Evolutionary conservation across 23 tunicate species (phyloP), one percentile per base, ranked within the genome.

Genomic region (Botrylloides violaceus): DNA sequence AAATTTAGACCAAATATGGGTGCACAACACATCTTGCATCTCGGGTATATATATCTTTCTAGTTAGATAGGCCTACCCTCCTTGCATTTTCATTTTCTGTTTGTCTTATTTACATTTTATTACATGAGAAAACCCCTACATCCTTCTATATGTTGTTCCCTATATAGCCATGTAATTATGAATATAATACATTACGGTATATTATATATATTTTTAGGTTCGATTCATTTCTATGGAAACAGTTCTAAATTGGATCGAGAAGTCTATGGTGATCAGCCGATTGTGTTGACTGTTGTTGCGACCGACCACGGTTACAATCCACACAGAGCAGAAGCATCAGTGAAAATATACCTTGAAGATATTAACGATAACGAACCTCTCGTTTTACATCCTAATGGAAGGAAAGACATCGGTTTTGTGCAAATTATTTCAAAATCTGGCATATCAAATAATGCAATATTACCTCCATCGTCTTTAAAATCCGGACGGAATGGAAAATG

Each of bases 321-420:
- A 24, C 34, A 23, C 20, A 35, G 36, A 1, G 79, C 71, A 20
- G 22, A 29, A 5, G 82, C 75, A 2, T 73, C 73, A 6, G 97
- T 79, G 33, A 74, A 77, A 21, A 87, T 87, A 23, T 87, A 76
- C 36, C 64, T 88, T 15, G 64, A 37, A 2, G 96, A 88, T 53
- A 57, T 88, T 2, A 88, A 88, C 71, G 96, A 88, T 76, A 88
- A 88, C 66, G 22, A 60, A 33, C 96, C 96, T 0, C 12, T 37
- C 25, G 72, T 88, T 1, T 21, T 57, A 25, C 81, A 32, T 53
- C 96, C 96, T 18, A 73, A 88, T 61, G 88, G 77, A 1, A 77
- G 79, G 1, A 36, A 47, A 32, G 96, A 88, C 63, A 56, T 87
- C 12, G 79, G 59, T 3, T 50, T 64, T 4, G 72, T 81, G 9